Conservation (phyloP, 2,113 vertebrate species). For the Ochotona curzoniae region DNA sequence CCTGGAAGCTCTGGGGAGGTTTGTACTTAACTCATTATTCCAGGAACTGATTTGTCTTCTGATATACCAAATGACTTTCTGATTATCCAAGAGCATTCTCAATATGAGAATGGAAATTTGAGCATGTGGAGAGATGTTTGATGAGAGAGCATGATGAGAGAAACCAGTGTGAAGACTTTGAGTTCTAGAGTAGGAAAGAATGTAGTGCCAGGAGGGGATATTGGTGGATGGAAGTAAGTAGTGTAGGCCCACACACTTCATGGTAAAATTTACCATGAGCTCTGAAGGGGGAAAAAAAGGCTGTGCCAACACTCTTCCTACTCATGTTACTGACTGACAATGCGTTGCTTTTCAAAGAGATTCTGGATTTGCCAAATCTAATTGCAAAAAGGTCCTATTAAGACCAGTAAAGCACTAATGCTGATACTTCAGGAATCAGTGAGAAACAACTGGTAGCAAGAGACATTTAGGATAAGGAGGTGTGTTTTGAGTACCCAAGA, state of each 20-base stretch:
- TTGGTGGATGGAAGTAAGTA: background rate
- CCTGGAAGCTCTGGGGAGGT: background rate
- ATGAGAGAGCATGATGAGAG: constrained; percentile 30
- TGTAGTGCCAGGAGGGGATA: background rate
- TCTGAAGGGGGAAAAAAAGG: background rate
- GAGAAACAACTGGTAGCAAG: constrained; percentile 1
- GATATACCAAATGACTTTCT: constrained; percentile 4
- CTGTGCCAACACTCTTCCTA: background rate
- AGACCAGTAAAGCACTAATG: background rate
- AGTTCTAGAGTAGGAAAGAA: constrained; percentile 25
- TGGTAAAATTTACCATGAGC: background rate
- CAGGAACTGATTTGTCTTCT: constrained; percentile 2
- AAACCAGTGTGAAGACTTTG: background rate
- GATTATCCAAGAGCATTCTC: background rate
- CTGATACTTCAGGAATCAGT: constrained; percentile 9
- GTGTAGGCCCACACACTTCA: background rate
- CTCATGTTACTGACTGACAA: background rate
- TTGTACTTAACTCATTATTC: background rate
- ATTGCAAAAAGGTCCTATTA: background rate
- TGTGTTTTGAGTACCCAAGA: background rate
- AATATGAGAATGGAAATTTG: constrained; percentile 32
- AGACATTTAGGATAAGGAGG: background rate
- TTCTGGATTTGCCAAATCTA: constrained; percentile 23
- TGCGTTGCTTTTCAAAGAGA: background rate
- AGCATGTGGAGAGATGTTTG: background rate